A percentile compares a stretch with the other conserved stretches of the same genome.
These are phyloP conservation scores for Onychomys torridus DNA, from an alignment of 2,797 vertebrate species.

Conservation along the genomic window DNA sequence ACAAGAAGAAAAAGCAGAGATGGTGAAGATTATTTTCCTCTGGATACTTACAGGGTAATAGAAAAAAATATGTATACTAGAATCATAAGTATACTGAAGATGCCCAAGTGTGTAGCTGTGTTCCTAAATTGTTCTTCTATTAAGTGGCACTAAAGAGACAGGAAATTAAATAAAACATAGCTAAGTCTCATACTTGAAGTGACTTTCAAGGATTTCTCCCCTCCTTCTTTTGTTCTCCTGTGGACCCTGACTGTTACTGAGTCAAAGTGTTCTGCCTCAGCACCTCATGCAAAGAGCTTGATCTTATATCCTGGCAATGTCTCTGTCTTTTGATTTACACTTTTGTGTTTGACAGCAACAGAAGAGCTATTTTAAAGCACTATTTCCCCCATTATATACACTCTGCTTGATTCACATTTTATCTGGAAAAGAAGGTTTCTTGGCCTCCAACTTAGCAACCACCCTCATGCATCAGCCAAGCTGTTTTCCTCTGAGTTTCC, in stretches of 20 bases:
- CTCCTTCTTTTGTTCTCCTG: background rate
- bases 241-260: background rate
- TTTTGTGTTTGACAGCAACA: conserved; percentile 9
- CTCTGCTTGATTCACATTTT: background rate
- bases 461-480: background rate
- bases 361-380: background rate
- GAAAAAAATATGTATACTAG: background rate
- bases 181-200: background rate
- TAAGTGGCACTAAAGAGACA: background rate
- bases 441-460: conserved; percentile 35
- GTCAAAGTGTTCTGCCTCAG: background rate
- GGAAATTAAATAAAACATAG: background rate
- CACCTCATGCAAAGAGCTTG: background rate
- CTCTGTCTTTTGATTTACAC: background rate
- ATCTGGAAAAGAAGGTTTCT: background rate
- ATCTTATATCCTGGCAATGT: background rate
- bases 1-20: background rate
- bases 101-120: background rate
- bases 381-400: background rate
- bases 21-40: too few species aligned
- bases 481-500: background rate
- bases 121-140: background rate
- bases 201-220: background rate
- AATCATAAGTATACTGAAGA: background rate
- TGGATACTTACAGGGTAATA: background rate